phyloP scores from a whole-genome alignment of 2,113 vertebrate species.

The Megalops atlanticus region DNA sequence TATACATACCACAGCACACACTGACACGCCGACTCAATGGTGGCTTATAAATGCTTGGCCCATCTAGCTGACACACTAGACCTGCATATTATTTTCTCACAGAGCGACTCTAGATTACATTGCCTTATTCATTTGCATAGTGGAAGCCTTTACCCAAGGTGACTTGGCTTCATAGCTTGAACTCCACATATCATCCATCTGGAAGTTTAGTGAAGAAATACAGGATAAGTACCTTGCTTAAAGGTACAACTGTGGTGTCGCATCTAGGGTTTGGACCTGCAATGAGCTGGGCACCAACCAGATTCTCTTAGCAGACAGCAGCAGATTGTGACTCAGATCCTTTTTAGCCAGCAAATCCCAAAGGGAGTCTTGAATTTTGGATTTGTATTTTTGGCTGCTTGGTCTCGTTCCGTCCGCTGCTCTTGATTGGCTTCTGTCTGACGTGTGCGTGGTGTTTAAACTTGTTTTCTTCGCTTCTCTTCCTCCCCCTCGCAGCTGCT shows the following conservation, averaged over 20 bases:
- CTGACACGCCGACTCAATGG: neutral
- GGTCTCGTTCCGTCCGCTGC: neutral
- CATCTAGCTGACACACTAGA: neutral
- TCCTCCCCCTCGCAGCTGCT: constrained; percentile 72
- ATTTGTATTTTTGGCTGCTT: neutral
- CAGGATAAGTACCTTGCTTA: neutral
- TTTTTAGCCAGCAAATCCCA: too few relatives aligned
- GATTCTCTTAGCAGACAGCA: neutral
- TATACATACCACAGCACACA: neutral
- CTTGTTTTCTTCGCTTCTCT: constrained; percentile 60
- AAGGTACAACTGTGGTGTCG: neutral
- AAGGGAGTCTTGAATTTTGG: neutral
- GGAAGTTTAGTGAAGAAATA: too few relatives aligned
- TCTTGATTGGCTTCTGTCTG: constrained; percentile 43
- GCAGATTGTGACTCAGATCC: neutral
- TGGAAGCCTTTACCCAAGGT: neutral
- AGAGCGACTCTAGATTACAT: neutral
- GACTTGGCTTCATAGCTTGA: neutral
- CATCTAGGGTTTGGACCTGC: neutral
- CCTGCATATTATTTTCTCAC: neutral
- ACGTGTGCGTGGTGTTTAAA: constrained; percentile 51
- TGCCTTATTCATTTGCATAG: neutral
- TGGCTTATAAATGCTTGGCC: neutral
- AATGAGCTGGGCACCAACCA: neutral
- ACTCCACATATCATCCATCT: neutral